These are phyloP conservation scores for Lampris incognitus DNA, from an alignment of 2,113 vertebrate genomes.

Conservation along the genomic window DNA sequence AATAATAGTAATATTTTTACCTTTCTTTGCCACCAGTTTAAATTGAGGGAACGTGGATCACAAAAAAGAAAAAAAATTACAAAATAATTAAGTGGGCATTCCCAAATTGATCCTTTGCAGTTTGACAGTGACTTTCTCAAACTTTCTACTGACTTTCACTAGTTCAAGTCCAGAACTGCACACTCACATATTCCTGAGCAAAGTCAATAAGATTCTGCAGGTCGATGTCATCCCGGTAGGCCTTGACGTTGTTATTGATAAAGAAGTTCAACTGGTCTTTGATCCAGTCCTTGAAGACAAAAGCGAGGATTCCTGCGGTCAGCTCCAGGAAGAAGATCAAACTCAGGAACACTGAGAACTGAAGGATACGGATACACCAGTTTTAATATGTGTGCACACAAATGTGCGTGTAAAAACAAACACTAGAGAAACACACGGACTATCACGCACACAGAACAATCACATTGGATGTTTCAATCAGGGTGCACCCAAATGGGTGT, in stretches of 20 bases:
- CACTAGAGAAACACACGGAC: not conserved
- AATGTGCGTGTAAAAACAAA: conserved; percentile 3
- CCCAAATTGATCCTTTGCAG: too few species aligned
- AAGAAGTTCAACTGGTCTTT: conserved; percentile 95
- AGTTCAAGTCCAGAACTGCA: not conserved
- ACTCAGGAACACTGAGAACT: conserved; percentile 94
- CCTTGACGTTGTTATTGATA: conserved; percentile 94
- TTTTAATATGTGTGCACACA: not conserved
- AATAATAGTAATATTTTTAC: too few species aligned
- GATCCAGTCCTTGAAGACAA: conserved; percentile 95
- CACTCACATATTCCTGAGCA: conserved; percentile 93
- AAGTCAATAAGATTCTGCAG: conserved; percentile 95
- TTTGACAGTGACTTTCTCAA: too few species aligned
- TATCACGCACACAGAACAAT: conserved; percentile 36
- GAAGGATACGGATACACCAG: conserved; percentile 4
- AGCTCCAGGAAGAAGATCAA: conserved; percentile 95
- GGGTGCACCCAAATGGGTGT: not conserved
- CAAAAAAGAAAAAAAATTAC: not conserved
- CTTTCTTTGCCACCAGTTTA: too few species aligned
- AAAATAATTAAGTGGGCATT: too few species aligned
- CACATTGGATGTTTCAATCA: conserved; percentile 18
- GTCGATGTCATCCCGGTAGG: conserved; percentile 93
- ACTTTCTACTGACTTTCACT: not conserved
- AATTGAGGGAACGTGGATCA: too few species aligned
- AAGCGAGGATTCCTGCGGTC: conserved; percentile 90